These are phyloP conservation scores for Gadus chalcogrammus DNA, from an alignment of 2,113 vertebrate genomes.

Conservation along the genomic window DNA sequence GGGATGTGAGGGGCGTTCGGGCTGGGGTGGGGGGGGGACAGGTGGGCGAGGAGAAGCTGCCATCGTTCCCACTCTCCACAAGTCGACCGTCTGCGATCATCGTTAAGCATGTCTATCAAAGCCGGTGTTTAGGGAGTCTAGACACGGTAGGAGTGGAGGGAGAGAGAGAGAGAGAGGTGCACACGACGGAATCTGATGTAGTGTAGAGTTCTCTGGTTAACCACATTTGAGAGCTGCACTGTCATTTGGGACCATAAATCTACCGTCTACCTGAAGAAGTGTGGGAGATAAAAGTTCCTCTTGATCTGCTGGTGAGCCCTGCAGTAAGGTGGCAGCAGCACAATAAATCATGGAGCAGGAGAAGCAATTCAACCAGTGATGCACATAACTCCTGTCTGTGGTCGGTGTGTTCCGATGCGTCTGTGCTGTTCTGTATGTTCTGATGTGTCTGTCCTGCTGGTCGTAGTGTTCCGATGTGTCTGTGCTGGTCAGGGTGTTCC, in stretches of 20 bases:
- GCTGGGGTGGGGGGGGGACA: constrained; percentile 13
- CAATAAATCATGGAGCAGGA: too few relatives aligned
- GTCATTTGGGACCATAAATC: constrained; percentile 63
- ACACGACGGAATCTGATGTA: constrained; percentile 46
- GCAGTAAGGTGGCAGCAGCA: too few relatives aligned
- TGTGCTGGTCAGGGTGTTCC: too few relatives aligned
- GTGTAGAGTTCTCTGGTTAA: constrained; percentile 47
- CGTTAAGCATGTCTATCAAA: constrained; percentile 50
- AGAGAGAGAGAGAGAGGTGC: constrained; percentile 11
- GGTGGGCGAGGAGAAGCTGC: constrained; percentile 34
- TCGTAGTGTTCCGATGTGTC: too few relatives aligned
- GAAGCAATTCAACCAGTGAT: too few relatives aligned
- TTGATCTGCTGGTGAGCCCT: constrained; percentile 19
- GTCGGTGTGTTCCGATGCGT: too few relatives aligned
- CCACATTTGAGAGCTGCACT: constrained; percentile 56
- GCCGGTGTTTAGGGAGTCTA: constrained; percentile 62
- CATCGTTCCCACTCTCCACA: constrained; percentile 50
- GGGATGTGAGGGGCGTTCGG: too few relatives aligned
- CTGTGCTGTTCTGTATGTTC: too few relatives aligned
- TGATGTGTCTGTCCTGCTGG: too few relatives aligned
- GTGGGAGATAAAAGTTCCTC: constrained; percentile 23
- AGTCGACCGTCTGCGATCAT: constrained; percentile 45
- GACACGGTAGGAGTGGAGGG: constrained; percentile 47
- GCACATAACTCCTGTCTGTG: too few relatives aligned
- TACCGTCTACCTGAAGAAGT: constrained; percentile 17